Conservation (phyloP, 1,140 invertebrate species). For the Bradynema listronoti region DNA sequence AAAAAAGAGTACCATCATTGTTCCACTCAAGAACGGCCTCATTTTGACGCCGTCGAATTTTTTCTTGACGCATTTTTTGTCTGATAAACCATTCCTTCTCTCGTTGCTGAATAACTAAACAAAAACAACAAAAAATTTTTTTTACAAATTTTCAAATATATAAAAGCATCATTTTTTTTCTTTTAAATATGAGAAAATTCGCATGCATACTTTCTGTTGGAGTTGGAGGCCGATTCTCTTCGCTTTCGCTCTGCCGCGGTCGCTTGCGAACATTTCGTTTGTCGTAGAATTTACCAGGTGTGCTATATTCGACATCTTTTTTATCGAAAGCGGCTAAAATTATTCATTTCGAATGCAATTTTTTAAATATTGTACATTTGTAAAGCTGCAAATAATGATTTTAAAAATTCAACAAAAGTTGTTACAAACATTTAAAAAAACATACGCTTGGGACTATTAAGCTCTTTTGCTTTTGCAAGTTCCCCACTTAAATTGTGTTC, state of each 20-base stretch:
- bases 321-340: not conserved
- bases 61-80: slow-evolving; percentile 39
- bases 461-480: no score
- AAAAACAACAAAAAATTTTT: slow-evolving; percentile 10
- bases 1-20: slow-evolving; percentile 27
- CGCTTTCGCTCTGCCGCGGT: slow-evolving; percentile 16
- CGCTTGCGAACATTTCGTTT: slow-evolving; percentile 18
- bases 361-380: not conserved
- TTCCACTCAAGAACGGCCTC: slow-evolving; percentile 36
- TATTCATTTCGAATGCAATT: not conserved
- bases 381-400: not conserved
- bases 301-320: not conserved
- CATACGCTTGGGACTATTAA: no score
- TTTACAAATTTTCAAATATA: no score
- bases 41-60: slow-evolving; percentile 32
- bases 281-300: slow-evolving; percentile 28
- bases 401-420: not conserved
- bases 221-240: slow-evolving; percentile 31
- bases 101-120: slow-evolving; percentile 44
- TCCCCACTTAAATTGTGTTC: not conserved
- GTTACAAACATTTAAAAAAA: not conserved
- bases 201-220: slow-evolving; percentile 40
- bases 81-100: slow-evolving; percentile 51
- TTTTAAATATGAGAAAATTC: slow-evolving; percentile 3
- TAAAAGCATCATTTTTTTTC: no score